These are phyloP conservation scores for Chionodraco myersi DNA, from an alignment of 2,113 vertebrate species.

Conservation along the genomic window DNA sequence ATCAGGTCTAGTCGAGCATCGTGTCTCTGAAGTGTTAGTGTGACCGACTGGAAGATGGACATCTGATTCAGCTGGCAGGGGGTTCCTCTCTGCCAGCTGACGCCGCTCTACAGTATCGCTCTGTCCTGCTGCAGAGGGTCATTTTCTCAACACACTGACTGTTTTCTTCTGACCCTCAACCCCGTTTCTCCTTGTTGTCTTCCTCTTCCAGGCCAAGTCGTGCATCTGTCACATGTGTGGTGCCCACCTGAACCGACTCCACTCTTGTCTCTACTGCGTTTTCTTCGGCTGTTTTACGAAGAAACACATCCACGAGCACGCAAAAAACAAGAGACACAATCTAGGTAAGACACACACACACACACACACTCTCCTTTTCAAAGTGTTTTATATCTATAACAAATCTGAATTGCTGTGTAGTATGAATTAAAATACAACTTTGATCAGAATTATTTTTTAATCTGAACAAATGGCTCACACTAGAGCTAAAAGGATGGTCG, in stretches of 20 bases:
- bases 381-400: too few relatives aligned
- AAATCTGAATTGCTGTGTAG: neutral
- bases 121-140: constrained; percentile 10
- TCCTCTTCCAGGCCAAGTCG: constrained; percentile 79
- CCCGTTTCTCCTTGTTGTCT: constrained; percentile 5
- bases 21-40: constrained; percentile 42
- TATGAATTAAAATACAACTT: neutral
- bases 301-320: constrained; percentile 99
- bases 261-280: constrained; percentile 99
- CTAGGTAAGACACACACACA: constrained; percentile 87
- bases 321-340: constrained; percentile 98
- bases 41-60: constrained; percentile 50
- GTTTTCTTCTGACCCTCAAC: neutral
- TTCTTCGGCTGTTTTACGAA: constrained; percentile 99
- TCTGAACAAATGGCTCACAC: neutral
- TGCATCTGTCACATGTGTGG: constrained; percentile 85
- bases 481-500: neutral
- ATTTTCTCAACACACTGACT: constrained; percentile 47
- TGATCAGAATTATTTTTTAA: neutral
- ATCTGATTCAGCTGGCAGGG: constrained; percentile 47
- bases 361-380: too few relatives aligned
- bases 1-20: constrained; percentile 28
- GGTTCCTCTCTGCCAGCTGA: constrained; percentile 21
- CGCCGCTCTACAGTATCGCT: constrained; percentile 10
- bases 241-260: constrained; percentile 92